Evolutionary conservation across 1,140 invertebrate genomes (phyloP), one percentile per base, ranked within the genome.

Genomic region (Calliphora vicina): DNA sequence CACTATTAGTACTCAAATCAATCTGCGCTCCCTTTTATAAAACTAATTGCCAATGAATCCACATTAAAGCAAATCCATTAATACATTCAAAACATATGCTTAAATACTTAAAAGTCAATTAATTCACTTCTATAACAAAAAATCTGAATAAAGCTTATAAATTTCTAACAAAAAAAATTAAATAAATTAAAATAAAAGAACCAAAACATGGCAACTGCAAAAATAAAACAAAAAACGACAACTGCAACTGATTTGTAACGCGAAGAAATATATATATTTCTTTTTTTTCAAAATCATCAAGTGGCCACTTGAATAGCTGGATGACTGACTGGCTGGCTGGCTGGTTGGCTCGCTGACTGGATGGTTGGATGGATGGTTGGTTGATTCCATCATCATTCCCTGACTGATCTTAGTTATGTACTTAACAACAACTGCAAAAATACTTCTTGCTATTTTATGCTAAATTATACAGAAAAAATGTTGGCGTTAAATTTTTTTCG

Each of bases 401-500:
- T 57, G 50, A 57, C n/a, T 67, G 61, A 67, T 67, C 10, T 23
- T 67, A 10, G n/a, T 20, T 20, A 67, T 10, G n/a, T 23, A 67
- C 20, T 43, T 43, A 78, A 78, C 74, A 74, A 74, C 26, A 78
- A 78, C 29, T 43, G 8, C 29, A 43, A 78, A 78, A 78, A 42
- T 29, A 78, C 6, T 78, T 76, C 29, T 20, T 57, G 50, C 50
- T 57, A 57, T 57, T 78, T 78, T 78, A 78, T 78, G 74, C 74
- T 78, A 78, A 78, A 78, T 78, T 78, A 78, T 78, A 78, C 74
- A 78, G 74, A 78, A 78, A 78, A 78, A 20, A 67, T 67, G 61
- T 78, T 78, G 74, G 74, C 74, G 74, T 78, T 78, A 78, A 78
- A 78, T 78, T 78, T 78, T 78, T 78, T 78, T 78, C 74, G 35